phyloP scores from a whole-genome alignment of 2,888 invertebrate species.

The Apamea anceps region DNA sequence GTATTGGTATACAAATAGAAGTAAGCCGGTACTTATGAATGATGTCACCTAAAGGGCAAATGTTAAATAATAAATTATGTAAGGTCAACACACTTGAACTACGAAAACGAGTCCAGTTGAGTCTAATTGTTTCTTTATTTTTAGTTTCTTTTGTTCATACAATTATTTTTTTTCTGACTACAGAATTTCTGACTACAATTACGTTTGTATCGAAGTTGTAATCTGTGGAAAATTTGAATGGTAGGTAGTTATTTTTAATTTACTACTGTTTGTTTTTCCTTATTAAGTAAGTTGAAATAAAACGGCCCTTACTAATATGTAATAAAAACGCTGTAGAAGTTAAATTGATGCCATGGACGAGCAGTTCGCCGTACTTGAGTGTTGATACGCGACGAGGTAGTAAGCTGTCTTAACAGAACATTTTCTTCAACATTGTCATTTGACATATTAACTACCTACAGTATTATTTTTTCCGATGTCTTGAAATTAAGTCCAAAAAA shows the following conservation, averaged over 20 bases:
- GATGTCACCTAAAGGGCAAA: slow-evolving; percentile 8
- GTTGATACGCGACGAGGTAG: not conserved
- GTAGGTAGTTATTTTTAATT: not conserved
- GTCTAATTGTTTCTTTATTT: not conserved
- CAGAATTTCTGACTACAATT: not conserved
- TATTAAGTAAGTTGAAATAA: not conserved
- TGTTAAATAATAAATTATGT: slow-evolving; percentile 6
- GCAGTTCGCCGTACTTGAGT: not conserved
- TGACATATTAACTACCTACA: not conserved
- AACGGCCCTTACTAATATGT: not conserved
- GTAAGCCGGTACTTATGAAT: not conserved
- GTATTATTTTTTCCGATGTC: not conserved
- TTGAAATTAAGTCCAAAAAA: not conserved
- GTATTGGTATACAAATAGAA: slow-evolving; percentile 1
- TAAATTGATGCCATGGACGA: not conserved
- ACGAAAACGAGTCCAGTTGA: not conserved
- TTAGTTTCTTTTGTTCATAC: not conserved
- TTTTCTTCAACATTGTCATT: slow-evolving; percentile 1
- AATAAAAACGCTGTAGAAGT: not conserved
- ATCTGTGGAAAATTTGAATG: not conserved
- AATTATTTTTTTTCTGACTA: not conserved
- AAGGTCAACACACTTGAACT: not conserved
- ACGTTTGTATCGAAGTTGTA: not conserved
- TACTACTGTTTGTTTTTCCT: not conserved
- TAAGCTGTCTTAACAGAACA: not conserved